A percentile compares a stretch with the other conserved stretches of the same genome.
phyloP scores from a whole-genome alignment of 1,140 invertebrate species.

The Scylla paramamosain region DNA sequence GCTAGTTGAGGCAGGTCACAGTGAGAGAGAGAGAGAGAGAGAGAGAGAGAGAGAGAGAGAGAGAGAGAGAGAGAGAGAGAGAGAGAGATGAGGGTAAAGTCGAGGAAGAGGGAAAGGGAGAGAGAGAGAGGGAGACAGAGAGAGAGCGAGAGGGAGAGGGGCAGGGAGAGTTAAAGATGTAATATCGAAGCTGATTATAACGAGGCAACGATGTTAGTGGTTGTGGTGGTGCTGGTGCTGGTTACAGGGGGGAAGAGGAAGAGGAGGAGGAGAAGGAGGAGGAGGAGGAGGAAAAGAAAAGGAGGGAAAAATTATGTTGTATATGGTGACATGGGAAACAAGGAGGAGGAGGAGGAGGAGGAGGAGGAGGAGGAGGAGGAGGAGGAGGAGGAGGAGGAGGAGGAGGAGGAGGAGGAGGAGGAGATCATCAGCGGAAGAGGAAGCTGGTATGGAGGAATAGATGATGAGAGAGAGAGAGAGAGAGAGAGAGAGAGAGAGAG shows the following conservation, averaged over 20 bases:
- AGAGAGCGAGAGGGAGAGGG: too few relatives aligned
- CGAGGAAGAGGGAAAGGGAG: neutral
- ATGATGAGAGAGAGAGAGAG: neutral
- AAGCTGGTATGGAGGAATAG: neutral
- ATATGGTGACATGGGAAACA: neutral
- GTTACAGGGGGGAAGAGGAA: neutral
- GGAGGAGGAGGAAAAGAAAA: neutral
- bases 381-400: neutral
- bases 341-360: neutral
- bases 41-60: too few relatives aligned
- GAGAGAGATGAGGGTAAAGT: neutral
- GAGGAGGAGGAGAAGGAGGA: neutral
- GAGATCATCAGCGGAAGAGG: neutral
- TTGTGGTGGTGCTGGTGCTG: too few relatives aligned
- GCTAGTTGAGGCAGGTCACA: too few relatives aligned
- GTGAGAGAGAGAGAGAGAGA: too few relatives aligned
- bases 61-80: too few relatives aligned
- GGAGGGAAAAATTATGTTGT: neutral
- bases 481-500: slow-evolving; percentile 1
- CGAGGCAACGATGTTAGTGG: too few relatives aligned
- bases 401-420: neutral
- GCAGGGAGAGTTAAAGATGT: too few relatives aligned
- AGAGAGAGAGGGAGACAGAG: too few relatives aligned
- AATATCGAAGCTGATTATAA: too few relatives aligned
- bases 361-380: neutral